Evolutionary conservation across 2,888 invertebrate genomes (phyloP), one percentile per base, ranked within the genome.

Genomic region (Drosophila mayaguana): DNA sequence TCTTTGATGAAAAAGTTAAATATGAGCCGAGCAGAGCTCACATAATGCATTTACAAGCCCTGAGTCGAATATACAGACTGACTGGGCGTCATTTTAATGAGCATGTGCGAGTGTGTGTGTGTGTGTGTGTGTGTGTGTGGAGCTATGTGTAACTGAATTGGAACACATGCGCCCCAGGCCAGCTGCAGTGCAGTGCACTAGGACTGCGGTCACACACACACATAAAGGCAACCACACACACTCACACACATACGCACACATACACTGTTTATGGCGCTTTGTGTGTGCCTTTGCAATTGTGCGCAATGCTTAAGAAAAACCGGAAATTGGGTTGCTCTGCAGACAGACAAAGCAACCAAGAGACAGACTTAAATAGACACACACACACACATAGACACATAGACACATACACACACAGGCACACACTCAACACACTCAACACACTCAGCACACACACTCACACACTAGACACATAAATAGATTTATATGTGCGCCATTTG

Each of bases 311-410:
- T 90, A 89, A 89, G 90, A 83, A 89, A 81, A 86, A 87, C 90
- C 90, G 86, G 88, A 90, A 88, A 89, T 89, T 85, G 84, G 87
- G 86, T 88, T 89, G 86, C 86, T 81, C 70, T 66, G 83, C 79
- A 85, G 79, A 78, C 83, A 75, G 77, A 75, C 77, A 78, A 71
- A 75, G 78, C 77, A 67, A 77, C 71, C 61, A 66, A 63, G 56
- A 72, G 75, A 63, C 75, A 74, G 65, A 60, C 64, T 75, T 70
- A 77, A 75, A 83, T 66, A 83, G 55, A 64, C 53, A 60, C 57
- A 72, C 18, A 63, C 43, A 54, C 18, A 61, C 36, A 70, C 34
- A 63, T 57, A 71, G 51, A 56, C n/a, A n/a, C n/a, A n/a, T n/a
- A n/a, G n/a, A 54, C 18, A 61, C 36, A 70, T 28, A 63, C 48